phyloP scores from a whole-genome alignment of 2,113 vertebrate genomes.

The Xenopus laevis region DNA sequence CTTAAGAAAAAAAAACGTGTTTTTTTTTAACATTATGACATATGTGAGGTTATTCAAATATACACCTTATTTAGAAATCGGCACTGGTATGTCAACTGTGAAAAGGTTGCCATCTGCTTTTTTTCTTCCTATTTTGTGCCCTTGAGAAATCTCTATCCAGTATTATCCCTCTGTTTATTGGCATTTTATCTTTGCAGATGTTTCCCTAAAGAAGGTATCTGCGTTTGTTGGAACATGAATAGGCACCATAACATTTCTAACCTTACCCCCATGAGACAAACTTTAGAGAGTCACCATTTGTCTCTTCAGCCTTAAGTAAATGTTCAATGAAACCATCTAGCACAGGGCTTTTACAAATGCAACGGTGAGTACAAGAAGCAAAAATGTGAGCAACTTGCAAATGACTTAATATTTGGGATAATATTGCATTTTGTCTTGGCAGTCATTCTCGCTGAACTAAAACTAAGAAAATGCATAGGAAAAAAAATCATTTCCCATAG shows the following conservation, averaged over 20 bases:
- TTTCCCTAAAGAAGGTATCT: constrained; percentile 26
- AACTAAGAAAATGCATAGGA: no score
- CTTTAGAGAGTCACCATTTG: constrained; percentile 26
- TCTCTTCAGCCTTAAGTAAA: constrained; percentile 35
- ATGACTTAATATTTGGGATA: no score
- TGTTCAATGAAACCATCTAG: constrained; percentile 16
- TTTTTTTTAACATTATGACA: constrained; percentile 6
- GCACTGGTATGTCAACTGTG: constrained; percentile 13
- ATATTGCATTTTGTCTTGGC: no score
- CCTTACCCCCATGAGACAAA: constrained; percentile 27
- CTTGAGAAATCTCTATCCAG: constrained; percentile 30
- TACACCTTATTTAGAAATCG: constrained; percentile 12
- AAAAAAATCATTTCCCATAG: no score
- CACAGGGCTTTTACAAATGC: no score
- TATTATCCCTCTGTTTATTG: constrained; percentile 16
- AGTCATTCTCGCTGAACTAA: no score
- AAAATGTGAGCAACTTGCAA: no score
- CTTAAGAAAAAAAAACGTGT: no score
- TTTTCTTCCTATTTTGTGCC: constrained; percentile 4
- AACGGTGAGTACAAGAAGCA: no score
- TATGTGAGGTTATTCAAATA: constrained; percentile 11
- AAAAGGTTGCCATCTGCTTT: constrained; percentile 38
- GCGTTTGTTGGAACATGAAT: constrained; percentile 34
- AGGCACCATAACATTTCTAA: constrained; percentile 23
- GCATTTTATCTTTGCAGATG: constrained; percentile 21